phyloP scores from a whole-genome alignment of 2,888 invertebrate species.

The Aporophyla nigra region DNA sequence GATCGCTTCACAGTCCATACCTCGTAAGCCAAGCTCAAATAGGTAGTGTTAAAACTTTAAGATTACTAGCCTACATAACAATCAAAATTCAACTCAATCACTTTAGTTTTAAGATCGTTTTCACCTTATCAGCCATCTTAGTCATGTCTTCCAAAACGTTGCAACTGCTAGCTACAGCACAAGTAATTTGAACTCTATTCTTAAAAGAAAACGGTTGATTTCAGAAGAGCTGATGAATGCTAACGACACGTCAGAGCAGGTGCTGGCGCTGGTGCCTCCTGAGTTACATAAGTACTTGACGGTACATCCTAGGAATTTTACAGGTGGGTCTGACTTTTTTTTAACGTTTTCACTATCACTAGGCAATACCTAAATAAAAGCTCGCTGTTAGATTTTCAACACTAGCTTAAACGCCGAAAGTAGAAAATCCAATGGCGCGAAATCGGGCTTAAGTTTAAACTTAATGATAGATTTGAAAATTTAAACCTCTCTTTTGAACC shows the following conservation, averaged over 20 bases:
- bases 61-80: not conserved
- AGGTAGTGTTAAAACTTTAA: not conserved
- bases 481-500: no score
- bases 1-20: not conserved
- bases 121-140: not conserved
- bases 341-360: no score
- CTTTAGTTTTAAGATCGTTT: fast-evolving
- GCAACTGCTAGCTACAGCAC: constrained; percentile 47
- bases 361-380: no score
- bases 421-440: no score
- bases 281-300: constrained; percentile 95
- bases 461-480: no score
- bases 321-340: constrained; percentile 77
- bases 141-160: not conserved
- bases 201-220: constrained; percentile 60
- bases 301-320: constrained; percentile 92
- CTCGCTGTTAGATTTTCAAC: no score
- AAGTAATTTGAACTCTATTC: constrained; percentile 17
- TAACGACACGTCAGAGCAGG: constrained; percentile 95
- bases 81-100: not conserved
- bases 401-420: no score
- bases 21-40: no score
- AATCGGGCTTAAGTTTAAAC: no score
- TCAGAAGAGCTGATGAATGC: constrained; percentile 90
- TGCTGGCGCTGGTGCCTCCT: constrained; percentile 95